phyloP scores from a whole-genome alignment of 1,140 invertebrate genomes.

The Drosophila neocordata region DNA sequence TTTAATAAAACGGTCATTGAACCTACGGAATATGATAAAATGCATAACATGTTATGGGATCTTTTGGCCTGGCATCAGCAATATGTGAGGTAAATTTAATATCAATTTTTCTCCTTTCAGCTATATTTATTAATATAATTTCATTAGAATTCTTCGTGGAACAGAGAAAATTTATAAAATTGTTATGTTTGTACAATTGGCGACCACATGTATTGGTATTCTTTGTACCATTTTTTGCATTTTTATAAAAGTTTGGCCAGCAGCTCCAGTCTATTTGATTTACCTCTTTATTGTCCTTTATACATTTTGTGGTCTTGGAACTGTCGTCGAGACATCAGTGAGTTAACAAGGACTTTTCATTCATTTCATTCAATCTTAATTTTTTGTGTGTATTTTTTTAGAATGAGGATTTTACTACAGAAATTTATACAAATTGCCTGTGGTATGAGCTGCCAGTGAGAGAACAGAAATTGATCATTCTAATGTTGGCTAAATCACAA shows the following conservation, averaged over 20 bases:
- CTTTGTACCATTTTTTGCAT: conserved; percentile 63
- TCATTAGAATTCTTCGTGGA: conserved; percentile 37
- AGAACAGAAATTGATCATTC: conserved; percentile 53
- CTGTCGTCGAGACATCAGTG: conserved; percentile 55
- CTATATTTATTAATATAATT: too few relatives aligned
- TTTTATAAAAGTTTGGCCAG: conserved; percentile 52
- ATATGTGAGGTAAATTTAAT: conserved; percentile 34
- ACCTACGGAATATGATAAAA: not conserved
- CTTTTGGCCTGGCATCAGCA: conserved; percentile 58
- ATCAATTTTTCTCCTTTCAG: not conserved
- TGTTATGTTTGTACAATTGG: conserved; percentile 54
- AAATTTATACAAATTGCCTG: conserved; percentile 52
- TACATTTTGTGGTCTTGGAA: conserved; percentile 56
- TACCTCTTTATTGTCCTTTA: conserved; percentile 46
- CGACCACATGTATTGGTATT: conserved; percentile 32
- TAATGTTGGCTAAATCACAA: conserved; percentile 67
- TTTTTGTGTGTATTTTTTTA: not conserved
- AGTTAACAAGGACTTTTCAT: not conserved
- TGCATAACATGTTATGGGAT: conserved; percentile 29
- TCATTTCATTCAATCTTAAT: not conserved
- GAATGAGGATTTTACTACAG: conserved; percentile 44
- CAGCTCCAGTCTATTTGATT: conserved; percentile 50
- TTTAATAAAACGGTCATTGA: conserved; percentile 42
- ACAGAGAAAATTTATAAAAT: conserved; percentile 48
- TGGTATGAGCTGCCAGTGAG: conserved; percentile 58